A percentile compares a stretch with the other conserved stretches of the same genome.
phyloP scores from a whole-genome alignment of 92 coral and sea anemone genomes.

The Heteractis magnifica region DNA sequence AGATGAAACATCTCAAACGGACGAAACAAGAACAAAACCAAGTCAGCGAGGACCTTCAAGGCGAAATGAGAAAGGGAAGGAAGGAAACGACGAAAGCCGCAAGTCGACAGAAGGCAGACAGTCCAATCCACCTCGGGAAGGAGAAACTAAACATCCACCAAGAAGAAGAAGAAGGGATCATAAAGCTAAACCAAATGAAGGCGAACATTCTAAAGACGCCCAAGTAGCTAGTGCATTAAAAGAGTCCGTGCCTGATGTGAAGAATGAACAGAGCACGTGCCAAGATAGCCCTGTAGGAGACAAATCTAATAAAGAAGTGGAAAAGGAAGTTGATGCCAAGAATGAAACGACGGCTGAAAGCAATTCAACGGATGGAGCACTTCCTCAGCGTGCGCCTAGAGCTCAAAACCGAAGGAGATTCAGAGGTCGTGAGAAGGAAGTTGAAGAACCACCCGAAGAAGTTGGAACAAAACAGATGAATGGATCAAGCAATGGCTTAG shows the following conservation, averaged over 20 bases:
- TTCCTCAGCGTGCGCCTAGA: slow-evolving; percentile 15
- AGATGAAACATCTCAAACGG: slow-evolving; percentile 16
- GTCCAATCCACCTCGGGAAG: slow-evolving; percentile 12
- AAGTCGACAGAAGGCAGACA: slow-evolving; percentile 19
- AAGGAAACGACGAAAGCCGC: background rate
- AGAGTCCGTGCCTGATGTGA: background rate
- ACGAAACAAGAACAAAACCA: slow-evolving; percentile 7
- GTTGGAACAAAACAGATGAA: slow-evolving; percentile 2
- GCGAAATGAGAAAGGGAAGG: background rate
- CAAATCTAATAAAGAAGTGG: background rate
- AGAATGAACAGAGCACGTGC: background rate
- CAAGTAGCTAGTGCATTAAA: background rate
- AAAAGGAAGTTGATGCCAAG: background rate
- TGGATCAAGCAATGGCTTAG: slow-evolving; percentile 11
- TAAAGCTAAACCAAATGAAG: background rate
- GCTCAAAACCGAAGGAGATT: slow-evolving; percentile 11
- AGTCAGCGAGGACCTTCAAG: background rate
- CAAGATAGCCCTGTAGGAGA: background rate
- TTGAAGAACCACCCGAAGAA: background rate
- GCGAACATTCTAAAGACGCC: background rate
- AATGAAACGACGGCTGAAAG: background rate
- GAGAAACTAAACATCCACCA: slow-evolving; percentile 5
- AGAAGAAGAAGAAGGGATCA: slow-evolving; percentile 18
- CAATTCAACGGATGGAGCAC: slow-evolving; percentile 9
- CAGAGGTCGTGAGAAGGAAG: background rate